These are phyloP conservation scores for Dasysyrphus tricinctus DNA, from an alignment of 2,888 invertebrate genomes.

Conservation along the genomic window DNA sequence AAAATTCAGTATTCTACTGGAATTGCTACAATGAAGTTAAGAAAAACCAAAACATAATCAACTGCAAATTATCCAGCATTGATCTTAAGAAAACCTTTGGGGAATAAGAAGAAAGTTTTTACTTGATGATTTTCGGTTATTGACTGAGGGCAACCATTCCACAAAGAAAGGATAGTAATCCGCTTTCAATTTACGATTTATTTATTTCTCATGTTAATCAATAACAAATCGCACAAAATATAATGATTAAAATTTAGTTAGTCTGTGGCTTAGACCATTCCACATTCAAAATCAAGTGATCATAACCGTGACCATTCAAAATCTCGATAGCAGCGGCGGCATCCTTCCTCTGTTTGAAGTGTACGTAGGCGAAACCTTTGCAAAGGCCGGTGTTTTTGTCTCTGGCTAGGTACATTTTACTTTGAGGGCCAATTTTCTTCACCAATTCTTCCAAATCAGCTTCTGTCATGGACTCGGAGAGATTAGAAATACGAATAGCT, in stretches of 20 bases:
- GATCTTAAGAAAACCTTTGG: too few relatives aligned
- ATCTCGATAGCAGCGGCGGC: slow-evolving; percentile 95
- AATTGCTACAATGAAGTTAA: too few relatives aligned
- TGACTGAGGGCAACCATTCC: not conserved
- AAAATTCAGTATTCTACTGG: too few relatives aligned
- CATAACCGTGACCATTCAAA: slow-evolving; percentile 97
- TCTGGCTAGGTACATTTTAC: slow-evolving; percentile 97
- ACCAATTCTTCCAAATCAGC: slow-evolving; percentile 98
- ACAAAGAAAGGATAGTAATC: not conserved
- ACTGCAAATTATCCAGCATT: too few relatives aligned
- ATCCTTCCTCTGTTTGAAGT: slow-evolving; percentile 95
- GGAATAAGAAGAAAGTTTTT: too few relatives aligned
- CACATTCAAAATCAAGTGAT: slow-evolving; percentile 98
- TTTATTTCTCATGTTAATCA: slow-evolving; percentile 5
- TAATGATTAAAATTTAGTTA: slow-evolving; percentile 76
- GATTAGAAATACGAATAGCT: slow-evolving; percentile 98
- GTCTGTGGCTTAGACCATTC: slow-evolving; percentile 97
- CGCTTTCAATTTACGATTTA: slow-evolving; percentile 20
- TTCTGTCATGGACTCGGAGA: slow-evolving; percentile 97
- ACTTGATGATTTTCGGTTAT: too few relatives aligned
- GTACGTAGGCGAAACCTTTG: slow-evolving; percentile 99
- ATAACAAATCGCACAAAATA: slow-evolving; percentile 20
- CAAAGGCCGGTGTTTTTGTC: slow-evolving; percentile 94
- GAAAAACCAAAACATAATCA: too few relatives aligned
- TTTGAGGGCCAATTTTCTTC: slow-evolving; percentile 95